Conservation (phyloP, 2,888 invertebrate genomes). For the Thymelicus lineola region DNA sequence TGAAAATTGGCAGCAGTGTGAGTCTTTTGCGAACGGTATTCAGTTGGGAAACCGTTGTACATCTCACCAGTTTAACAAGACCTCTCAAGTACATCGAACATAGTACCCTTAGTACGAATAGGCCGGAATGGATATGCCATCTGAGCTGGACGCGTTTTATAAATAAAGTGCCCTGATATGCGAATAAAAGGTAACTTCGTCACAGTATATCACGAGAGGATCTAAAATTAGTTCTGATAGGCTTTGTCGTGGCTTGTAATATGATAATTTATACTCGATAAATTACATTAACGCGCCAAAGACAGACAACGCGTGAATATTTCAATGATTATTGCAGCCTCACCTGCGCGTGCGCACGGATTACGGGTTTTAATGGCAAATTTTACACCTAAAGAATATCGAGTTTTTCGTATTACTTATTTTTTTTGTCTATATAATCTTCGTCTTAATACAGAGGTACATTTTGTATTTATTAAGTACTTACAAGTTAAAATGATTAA, state of each 20-base stretch:
- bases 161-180: conserved; percentile 81
- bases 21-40: conserved; percentile 81
- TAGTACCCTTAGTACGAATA: conserved; percentile 44
- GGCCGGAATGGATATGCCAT: conserved; percentile 62
- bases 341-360: conserved; percentile 23
- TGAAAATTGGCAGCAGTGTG: conserved; percentile 84
- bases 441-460: no score
- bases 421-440: no score
- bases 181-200: conserved; percentile 79
- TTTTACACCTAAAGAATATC: conserved; percentile 1
- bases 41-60: conserved; percentile 82
- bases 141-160: conserved; percentile 70
- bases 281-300: conserved; percentile 17
- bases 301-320: conserved; percentile 18
- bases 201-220: conserved; percentile 36
- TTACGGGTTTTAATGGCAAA: conserved; percentile 22
- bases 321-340: background rate
- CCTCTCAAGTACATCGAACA: conserved; percentile 58
- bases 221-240: conserved; percentile 24
- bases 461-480: background rate
- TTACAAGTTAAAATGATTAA: background rate
- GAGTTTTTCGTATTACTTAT: background rate
- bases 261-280: conserved; percentile 19
- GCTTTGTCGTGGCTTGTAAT: conserved; percentile 26
- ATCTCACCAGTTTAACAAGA: conserved; percentile 60